A percentile compares a stretch with the other conserved stretches of the same genome.
Evolutionary conservation across 1,140 invertebrate species (phyloP).

Genomic region (Orchesella cincta): DNA sequence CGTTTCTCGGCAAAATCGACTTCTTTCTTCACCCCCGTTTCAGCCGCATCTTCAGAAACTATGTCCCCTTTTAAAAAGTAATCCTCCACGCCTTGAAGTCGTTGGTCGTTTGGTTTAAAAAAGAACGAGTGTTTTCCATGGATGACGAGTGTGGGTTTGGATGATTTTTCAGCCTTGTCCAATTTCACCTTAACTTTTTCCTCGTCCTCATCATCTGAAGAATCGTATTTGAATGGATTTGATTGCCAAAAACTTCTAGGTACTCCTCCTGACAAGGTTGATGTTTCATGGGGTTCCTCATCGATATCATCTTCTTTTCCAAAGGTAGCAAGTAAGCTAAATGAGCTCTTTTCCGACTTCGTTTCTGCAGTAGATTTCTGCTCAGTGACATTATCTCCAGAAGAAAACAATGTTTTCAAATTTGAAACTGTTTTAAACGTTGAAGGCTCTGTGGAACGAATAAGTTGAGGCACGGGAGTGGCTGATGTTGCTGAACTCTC

Average conservation of each 20-base stretch:
- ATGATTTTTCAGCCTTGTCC: background rate
- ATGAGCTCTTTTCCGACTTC: background rate
- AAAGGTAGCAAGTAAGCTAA: slow-evolving; percentile 42
- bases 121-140: slow-evolving; percentile 24
- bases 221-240: slow-evolving; percentile 48
- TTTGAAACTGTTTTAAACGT: slow-evolving; percentile 40
- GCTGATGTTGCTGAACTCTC: too few relatives aligned
- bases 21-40: background rate
- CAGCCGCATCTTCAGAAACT: background rate
- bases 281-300: background rate
- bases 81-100: slow-evolving; percentile 26
- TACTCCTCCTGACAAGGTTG: background rate
- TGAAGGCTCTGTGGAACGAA: background rate
- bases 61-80: slow-evolving; percentile 27
- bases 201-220: slow-evolving; percentile 43
- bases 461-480: too few relatives aligned
- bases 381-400: background rate
- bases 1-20: slow-evolving; percentile 23
- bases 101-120: background rate
- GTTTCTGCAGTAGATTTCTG: background rate
- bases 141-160: background rate
- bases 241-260: slow-evolving; percentile 39
- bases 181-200: background rate
- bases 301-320: slow-evolving; percentile 22
- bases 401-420: slow-evolving; percentile 39